phyloP scores from a whole-genome alignment of 1,140 invertebrate species.

The Drosophila kepulauana region DNA sequence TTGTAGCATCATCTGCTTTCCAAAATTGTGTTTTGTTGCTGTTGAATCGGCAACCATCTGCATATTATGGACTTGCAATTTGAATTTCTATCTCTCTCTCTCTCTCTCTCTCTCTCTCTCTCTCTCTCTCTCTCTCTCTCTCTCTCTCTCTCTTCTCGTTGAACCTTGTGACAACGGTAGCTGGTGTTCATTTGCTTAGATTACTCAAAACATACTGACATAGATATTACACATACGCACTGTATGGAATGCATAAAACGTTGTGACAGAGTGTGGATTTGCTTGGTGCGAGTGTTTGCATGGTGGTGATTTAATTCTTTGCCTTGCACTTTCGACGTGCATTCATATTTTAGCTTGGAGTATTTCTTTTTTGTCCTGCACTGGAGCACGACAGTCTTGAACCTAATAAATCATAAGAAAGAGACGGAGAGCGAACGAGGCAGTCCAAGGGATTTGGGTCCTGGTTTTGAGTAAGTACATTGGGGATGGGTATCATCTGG shows the following conservation, averaged over 20 bases:
- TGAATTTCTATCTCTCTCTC: constrained; percentile 34
- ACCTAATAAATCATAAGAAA: constrained; percentile 61
- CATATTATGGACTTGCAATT: constrained; percentile 55
- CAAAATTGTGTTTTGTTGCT: constrained; percentile 11
- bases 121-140: background rate
- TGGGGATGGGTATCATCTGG: constrained; percentile 23
- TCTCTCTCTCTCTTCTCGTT: background rate
- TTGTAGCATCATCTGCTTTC: constrained; percentile 15
- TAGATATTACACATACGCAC: constrained; percentile 57
- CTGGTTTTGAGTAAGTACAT: constrained; percentile 15
- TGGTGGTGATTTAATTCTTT: constrained; percentile 40
- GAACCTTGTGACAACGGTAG: background rate
- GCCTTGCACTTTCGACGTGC: constrained; percentile 13
- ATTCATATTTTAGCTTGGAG: constrained; percentile 54
- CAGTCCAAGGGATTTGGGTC: constrained; percentile 4
- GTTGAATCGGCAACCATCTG: constrained; percentile 30
- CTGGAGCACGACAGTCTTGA: constrained; percentile 42
- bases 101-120: background rate
- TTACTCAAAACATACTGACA: constrained; percentile 45
- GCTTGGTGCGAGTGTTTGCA: background rate
- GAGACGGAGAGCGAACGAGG: background rate
- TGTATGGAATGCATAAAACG: constrained; percentile 41
- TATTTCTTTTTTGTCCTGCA: constrained; percentile 17
- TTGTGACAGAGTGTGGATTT: background rate
- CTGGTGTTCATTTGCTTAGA: constrained; percentile 44